A percentile compares a stretch with the other conserved stretches of the same genome.
Conservation (phyloP, 2,113 vertebrate genomes). For the Podiceps cristatus region DNA sequence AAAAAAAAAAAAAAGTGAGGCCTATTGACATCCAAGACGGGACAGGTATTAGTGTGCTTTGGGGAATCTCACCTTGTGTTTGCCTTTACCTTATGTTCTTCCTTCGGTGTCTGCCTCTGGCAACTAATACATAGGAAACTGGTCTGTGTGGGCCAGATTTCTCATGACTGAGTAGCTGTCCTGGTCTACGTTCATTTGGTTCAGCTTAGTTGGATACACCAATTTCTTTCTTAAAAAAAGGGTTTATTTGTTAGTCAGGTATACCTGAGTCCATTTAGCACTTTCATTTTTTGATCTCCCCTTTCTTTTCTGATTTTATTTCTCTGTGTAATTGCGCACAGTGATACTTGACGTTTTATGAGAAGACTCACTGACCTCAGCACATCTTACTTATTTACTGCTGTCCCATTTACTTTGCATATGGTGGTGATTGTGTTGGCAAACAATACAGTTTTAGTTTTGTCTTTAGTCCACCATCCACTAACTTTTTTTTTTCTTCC, state of each 20-base stretch:
- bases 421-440: accelerated
- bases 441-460: background rate
- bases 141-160: background rate
- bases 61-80: background rate
- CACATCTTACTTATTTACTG: accelerated
- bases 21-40: background rate
- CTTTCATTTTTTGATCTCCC: background rate
- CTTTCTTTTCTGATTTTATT: background rate
- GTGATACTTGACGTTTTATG: background rate
- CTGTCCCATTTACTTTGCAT: background rate
- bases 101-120: background rate
- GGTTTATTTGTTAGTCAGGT: background rate
- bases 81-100: background rate
- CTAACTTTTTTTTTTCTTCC: background rate
- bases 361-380: background rate
- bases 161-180: background rate
- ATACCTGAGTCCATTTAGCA: background rate
- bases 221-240: background rate
- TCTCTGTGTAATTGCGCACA: background rate
- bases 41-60: background rate
- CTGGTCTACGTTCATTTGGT: background rate
- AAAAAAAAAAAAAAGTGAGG: accelerated
- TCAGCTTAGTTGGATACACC: accelerated
- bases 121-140: accelerated
- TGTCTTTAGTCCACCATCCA: accelerated